Conservation (phyloP, 2,797 vertebrate genomes). For the Bradypodion ventrale region DNA sequence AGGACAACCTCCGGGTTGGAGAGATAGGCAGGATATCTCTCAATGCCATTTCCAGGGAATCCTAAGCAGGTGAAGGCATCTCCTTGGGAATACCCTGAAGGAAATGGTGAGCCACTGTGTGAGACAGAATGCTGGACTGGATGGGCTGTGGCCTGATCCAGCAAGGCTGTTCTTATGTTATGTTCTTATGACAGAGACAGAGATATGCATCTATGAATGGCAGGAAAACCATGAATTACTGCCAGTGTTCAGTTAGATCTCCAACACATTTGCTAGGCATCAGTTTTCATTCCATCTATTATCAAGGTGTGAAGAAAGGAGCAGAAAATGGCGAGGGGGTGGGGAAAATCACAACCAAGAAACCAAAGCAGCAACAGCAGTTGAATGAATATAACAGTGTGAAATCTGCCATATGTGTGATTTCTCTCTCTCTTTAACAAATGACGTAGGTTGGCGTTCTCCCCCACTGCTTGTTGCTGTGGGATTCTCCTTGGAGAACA, state of each 20-base stretch:
- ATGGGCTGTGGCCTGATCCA: no score
- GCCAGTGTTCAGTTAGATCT: not conserved
- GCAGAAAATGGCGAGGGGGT: no score
- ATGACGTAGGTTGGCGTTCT: not conserved
- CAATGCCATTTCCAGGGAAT: no score
- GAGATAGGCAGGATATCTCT: no score
- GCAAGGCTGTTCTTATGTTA: no score
- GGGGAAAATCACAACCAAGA: no score
- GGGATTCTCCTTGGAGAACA: not conserved
- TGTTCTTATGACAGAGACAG: no score
- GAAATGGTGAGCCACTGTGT: no score
- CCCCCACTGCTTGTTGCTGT: constrained; percentile 1
- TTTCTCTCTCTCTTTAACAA: constrained; percentile 9
- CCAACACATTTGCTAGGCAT: not conserved
- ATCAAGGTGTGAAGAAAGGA: not conserved
- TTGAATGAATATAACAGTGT: not conserved
- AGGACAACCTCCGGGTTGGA: no score
- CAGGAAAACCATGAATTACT: not conserved
- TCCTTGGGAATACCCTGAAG: no score
- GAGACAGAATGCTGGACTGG: no score
- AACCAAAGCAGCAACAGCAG: not conserved
- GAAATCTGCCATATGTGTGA: constrained; percentile 10
- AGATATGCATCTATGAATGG: constrained; percentile 8
- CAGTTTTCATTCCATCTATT: not conserved
- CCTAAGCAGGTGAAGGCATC: no score